Base-by-base conservation (phyloP, 2,113 vertebrate genomes). In the Tichodroma muraria region DNA sequence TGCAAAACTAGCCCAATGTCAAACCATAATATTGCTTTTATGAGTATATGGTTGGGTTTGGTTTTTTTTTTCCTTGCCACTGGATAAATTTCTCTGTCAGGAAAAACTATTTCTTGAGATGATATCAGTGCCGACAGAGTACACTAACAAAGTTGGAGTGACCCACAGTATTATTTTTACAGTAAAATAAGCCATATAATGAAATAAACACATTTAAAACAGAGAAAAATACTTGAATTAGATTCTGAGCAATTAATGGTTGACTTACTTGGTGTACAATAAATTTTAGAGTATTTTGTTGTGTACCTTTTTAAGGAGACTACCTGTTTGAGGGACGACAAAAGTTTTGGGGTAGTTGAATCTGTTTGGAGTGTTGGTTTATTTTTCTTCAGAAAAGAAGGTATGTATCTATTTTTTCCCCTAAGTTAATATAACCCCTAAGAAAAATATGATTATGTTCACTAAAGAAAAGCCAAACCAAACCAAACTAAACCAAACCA, bases 21-120 rank as follows among this genome's bases (percentile, higher is more conserved):
- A 78, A 80, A 68, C 24, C 6, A 30, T n/a, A 63, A 31, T 35
- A 23, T 13, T 77, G 20, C 15, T 16, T 72, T 84, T n/a, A 9
- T 47, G 20, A 52, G 4, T 33, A 11, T 60, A 47, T 53, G 11
- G 8, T n/a, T 68, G 10, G 4, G 40, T 40, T 40, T 40, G 40
- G 40, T 40, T 40, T 3, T 2, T 4, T n/a, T 5, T 28, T 6
- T 4, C 1, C 16, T 30, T 64, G 33, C 24, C 5, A 2, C 4
- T 63, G 47, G 25, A 50, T 72, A 25, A 28, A 72, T 80, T 68
- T 70, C 12, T 76, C 14, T 45, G 8, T 54, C 8, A 33, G 44
- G 38, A 83, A 69, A 50, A 52, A 20, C 8, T 28, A 37, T 27
- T 52, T 69, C 2, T 85, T 64, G 47, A 52, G 40, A 42, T 73